These are phyloP conservation scores for Paralichthys olivaceus DNA, from an alignment of 2,113 vertebrate species.

Conservation along the genomic window DNA sequence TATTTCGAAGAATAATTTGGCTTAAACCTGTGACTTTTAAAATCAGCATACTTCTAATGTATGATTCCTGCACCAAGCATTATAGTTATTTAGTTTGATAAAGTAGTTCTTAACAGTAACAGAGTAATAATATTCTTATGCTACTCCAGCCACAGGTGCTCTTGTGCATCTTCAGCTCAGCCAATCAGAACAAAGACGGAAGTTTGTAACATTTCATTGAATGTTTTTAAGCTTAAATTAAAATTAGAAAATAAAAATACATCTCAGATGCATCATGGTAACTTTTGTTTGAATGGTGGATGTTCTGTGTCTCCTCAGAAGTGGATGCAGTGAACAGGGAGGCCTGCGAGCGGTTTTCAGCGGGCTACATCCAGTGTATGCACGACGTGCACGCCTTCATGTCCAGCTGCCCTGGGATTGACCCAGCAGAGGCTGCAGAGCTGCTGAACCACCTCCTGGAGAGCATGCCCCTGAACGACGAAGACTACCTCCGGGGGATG, in stretches of 20 bases:
- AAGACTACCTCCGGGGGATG: constrained; percentile 84
- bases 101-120: background rate
- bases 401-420: constrained; percentile 90
- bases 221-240: too few species aligned
- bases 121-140: background rate
- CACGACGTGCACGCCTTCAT: constrained; percentile 97
- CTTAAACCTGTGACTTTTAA: too few species aligned
- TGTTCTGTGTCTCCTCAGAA: constrained; percentile 70
- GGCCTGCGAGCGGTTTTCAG: constrained; percentile 92
- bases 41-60: too few species aligned
- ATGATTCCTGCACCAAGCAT: too few species aligned
- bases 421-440: constrained; percentile 88
- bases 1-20: background rate
- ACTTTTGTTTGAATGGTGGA: background rate
- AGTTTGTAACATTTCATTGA: background rate
- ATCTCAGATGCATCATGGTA: too few species aligned
- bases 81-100: background rate
- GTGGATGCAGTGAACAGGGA: constrained; percentile 86
- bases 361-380: constrained; percentile 98
- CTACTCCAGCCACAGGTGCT: constrained; percentile 32
- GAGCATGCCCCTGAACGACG: constrained; percentile 90
- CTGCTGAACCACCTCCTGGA: constrained; percentile 94
- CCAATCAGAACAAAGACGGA: constrained; percentile 45
- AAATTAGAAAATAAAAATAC: too few species aligned
- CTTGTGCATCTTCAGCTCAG: constrained; percentile 4